phyloP scores from a whole-genome alignment of 2,888 invertebrate genomes.

The Cerastoderma edule region DNA sequence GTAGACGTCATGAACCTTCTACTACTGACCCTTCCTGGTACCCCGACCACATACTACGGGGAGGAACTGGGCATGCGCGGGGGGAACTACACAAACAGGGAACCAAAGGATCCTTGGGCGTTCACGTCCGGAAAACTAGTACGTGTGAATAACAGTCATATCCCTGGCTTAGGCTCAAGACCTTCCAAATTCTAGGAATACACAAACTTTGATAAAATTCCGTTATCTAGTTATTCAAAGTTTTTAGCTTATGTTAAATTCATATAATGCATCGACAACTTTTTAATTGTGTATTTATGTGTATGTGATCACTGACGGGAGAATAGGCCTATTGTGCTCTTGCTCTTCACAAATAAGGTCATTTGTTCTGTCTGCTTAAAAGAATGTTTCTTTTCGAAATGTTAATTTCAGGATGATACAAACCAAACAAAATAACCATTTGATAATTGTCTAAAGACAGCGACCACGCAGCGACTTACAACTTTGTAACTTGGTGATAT shows the following conservation, averaged over 20 bases:
- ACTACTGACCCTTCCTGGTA: constrained; percentile 91
- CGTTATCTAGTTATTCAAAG: background rate
- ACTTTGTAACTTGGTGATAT: too few relatives aligned
- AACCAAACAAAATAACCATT: too few relatives aligned
- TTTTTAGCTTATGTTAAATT: background rate
- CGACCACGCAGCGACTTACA: too few relatives aligned
- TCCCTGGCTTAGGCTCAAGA: background rate
- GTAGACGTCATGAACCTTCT: constrained; percentile 93
- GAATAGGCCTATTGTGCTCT: too few relatives aligned
- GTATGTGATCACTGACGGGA: background rate
- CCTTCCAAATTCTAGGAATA: background rate
- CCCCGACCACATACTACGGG: constrained; percentile 94
- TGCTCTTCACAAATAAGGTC: too few relatives aligned
- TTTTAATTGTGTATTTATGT: background rate
- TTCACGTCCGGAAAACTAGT: constrained; percentile 55
- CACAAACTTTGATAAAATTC: background rate
- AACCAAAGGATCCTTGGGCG: constrained; percentile 77
- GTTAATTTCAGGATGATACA: too few relatives aligned
- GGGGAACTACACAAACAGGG: constrained; percentile 70
- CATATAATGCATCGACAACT: too few relatives aligned
- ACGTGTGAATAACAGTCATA: background rate
- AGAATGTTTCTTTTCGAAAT: too few relatives aligned
- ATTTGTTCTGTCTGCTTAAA: too few relatives aligned
- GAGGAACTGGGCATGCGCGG: constrained; percentile 94
- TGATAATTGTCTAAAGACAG: too few relatives aligned